phyloP scores from a whole-genome alignment of 2,888 invertebrate genomes.

The Melanchra persicariae region DNA sequence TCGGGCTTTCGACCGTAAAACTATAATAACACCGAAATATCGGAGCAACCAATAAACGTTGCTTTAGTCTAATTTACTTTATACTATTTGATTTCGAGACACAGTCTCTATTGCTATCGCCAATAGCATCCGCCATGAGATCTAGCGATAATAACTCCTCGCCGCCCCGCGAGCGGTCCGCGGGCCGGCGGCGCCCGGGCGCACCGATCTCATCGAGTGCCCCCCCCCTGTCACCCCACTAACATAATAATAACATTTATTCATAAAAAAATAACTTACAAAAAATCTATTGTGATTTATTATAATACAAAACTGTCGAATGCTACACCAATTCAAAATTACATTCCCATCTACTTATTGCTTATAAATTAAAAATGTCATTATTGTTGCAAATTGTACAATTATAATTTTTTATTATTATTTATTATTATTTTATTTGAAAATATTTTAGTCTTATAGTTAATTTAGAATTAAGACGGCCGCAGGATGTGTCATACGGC shows the following conservation, averaged over 20 bases:
- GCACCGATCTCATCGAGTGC: constrained; percentile 63
- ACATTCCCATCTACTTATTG: constrained; percentile 66
- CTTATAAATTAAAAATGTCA: constrained; percentile 68
- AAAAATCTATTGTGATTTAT: constrained; percentile 67
- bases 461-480: constrained; percentile 69
- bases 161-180: constrained; percentile 15
- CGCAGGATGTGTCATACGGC: constrained; percentile 51
- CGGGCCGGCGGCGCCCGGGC: constrained; percentile 33
- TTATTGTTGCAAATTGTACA: constrained; percentile 69
- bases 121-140: constrained; percentile 56
- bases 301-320: constrained; percentile 63
- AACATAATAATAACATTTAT: constrained; percentile 61
- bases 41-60: constrained; percentile 69
- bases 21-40: constrained; percentile 69
- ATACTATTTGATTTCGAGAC: constrained; percentile 63
- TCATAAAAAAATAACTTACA: constrained; percentile 70
- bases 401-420: constrained; percentile 61
- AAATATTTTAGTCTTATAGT: constrained; percentile 68
- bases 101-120: constrained; percentile 63
- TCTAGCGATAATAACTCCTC: constrained; percentile 56
- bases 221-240: constrained; percentile 44
- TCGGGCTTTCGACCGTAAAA: constrained; percentile 67
- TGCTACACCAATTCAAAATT: constrained; percentile 63
- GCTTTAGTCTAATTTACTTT: constrained; percentile 63
- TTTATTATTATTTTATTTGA: constrained; percentile 62